These are phyloP conservation scores for Danionella dracula DNA, from an alignment of 2,797 vertebrate species.

Conservation along the genomic window DNA sequence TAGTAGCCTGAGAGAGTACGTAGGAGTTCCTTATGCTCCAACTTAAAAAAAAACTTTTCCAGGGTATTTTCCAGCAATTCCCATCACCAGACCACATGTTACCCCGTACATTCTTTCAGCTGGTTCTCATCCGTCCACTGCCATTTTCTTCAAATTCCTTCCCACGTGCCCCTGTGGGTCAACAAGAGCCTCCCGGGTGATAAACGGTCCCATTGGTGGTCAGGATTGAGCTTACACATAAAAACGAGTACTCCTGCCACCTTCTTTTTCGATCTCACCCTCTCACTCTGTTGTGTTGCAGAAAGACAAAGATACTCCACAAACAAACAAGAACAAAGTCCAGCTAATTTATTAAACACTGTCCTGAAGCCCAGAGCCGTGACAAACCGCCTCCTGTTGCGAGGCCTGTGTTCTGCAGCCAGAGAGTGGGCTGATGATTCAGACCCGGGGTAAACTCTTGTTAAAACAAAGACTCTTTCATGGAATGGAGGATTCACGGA, in stretches of 20 bases:
- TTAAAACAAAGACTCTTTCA: slow-evolving; percentile 26
- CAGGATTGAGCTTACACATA: slow-evolving; percentile 48
- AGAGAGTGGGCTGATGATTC: slow-evolving; percentile 48
- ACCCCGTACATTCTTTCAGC: slow-evolving; percentile 31
- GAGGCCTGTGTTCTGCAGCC: slow-evolving; percentile 60
- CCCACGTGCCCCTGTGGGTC: slow-evolving; percentile 47
- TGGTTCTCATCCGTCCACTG: slow-evolving; percentile 47
- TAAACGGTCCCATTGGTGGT: slow-evolving; percentile 44
- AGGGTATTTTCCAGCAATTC: too few species aligned
- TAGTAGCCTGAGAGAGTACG: too few species aligned
- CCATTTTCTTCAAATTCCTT: slow-evolving; percentile 25
- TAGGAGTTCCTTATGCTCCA: too few species aligned
- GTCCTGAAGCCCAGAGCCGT: slow-evolving; percentile 57
- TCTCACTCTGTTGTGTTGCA: background rate
- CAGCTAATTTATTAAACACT: slow-evolving; percentile 64
- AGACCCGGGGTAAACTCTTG: slow-evolving; percentile 21
- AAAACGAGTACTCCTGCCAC: slow-evolving; percentile 26
- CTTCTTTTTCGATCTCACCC: background rate
- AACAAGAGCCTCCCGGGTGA: slow-evolving; percentile 43
- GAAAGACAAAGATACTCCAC: slow-evolving; percentile 44
- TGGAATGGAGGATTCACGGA: slow-evolving; percentile 20
- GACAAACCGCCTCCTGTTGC: slow-evolving; percentile 70
- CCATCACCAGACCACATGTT: slow-evolving; percentile 35
- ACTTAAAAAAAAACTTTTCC: too few species aligned
- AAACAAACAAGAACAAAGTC: slow-evolving; percentile 63